Conservation (phyloP, 2,113 vertebrate species). For the Podilymbus podiceps region DNA sequence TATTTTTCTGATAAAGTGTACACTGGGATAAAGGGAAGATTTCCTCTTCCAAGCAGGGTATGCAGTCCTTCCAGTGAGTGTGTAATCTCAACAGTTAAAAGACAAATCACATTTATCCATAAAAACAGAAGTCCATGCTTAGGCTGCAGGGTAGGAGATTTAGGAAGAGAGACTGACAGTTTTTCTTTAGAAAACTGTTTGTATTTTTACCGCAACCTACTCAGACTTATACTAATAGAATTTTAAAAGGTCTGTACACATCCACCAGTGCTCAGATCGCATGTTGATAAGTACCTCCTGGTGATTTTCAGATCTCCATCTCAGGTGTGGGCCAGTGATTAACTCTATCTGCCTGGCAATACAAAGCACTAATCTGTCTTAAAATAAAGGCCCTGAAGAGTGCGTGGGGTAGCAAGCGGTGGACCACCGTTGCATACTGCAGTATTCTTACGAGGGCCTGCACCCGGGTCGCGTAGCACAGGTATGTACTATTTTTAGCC, state of each 20-base stretch:
- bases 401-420: rapidly evolving
- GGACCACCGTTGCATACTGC: not conserved
- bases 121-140: constrained; percentile 33
- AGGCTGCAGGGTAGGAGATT: constrained; percentile 34
- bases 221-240: constrained; percentile 52
- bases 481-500: constrained; percentile 31
- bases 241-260: constrained; percentile 48
- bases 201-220: not conserved
- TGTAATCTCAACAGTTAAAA: constrained; percentile 48
- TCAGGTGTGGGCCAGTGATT: not conserved
- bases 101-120: constrained; percentile 38
- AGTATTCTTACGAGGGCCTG: not conserved
- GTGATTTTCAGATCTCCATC: constrained; percentile 20
- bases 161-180: constrained; percentile 2
- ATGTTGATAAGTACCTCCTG: not conserved
- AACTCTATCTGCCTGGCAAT: not conserved
- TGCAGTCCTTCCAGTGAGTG: not conserved
- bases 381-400: not conserved
- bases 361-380: constrained; percentile 1
- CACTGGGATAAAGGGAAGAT: constrained; percentile 21
- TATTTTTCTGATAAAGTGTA: constrained; percentile 41
- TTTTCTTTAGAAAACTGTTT: constrained; percentile 39
- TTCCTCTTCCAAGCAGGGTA: constrained; percentile 17
- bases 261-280: not conserved
- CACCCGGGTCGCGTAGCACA: not conserved